Evolutionary conservation across 1,140 invertebrate genomes (phyloP), one percentile per base, ranked within the genome.

Genomic region (Philopotamus ludificatus): DNA sequence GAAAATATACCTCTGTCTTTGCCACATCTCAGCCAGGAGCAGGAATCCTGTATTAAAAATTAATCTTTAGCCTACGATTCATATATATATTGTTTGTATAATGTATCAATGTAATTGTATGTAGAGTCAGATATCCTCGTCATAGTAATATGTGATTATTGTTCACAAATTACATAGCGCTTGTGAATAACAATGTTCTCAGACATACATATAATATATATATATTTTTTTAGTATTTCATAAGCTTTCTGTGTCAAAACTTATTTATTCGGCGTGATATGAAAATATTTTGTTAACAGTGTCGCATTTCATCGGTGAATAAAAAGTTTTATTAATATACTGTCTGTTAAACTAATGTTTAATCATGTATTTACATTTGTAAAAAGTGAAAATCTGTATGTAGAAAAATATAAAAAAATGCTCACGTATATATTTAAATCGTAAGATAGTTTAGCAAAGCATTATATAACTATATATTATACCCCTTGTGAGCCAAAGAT

Each of bases 171-270:
- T n/a, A n/a, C n/a, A 34, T 7, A 34, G 4, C 39, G 15, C 42
- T 57, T 57, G 54, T 57, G 54, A 57, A 57, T 57, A 57, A 57
- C 42, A 57, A 57, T 57, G 23, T 57, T 57, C 51, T 34, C 41
- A n/a, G 41, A 34, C 28, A 54, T 20, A 49, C 50, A 53, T 57
- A 57, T 57, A 34, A 34, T 47, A 20, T 7, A 47, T n/a, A 42
- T 60, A 47, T 60, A 60, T 60, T 60, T 60, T 60, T 60, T 60
- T 60, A 60, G 57, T 60, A 60, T 39, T 60, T 60, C 47, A 26
- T 60, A 34, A 60, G 57, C 57, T 60, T 60, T 60, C 44, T 60
- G 57, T 60, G 57, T 60, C 57, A 60, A 47, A 45, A 28, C 28
- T 25, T 21, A 47, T 16, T 2, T 22, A 15, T 4, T 15, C 41